Evolutionary conservation across 2,113 vertebrate genomes (phyloP), one percentile per base, ranked within the genome.

Genomic region (Microcebus jonahi): DNA sequence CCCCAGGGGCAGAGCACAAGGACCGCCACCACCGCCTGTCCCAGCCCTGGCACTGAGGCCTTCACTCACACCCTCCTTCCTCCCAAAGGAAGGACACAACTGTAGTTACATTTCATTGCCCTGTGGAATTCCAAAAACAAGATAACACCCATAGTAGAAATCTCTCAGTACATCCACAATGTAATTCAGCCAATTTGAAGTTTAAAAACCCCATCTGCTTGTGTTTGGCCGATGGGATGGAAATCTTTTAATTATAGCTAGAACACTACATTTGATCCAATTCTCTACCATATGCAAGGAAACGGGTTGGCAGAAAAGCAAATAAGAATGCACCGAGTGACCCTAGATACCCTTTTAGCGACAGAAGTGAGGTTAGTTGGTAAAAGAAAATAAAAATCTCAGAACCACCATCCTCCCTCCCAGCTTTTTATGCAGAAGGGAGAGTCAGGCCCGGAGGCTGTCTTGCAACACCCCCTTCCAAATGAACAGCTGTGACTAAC

Each of bases 131-230:
- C 9, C 88, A 55, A 71, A 91, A 85, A 67, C 50, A 59, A 1
- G 12, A 0, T 10, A 50, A 11, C 34, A 53, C n/a, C 75, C 14
- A 23, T 5, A 45, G 2, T 0, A 5, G 13, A 4, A 27, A 77
- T n/a, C 70, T 85, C 67, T 61, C 55, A 0, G 27, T 1, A 9
- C 50, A 42, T 11, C 67, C n/a, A 48, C 48, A 68, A 61, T 5
- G 21, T 9, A 88, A 18, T 34, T 57, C 8, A 63, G 70, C 39
- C 76, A n/a, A 8, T 0, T 48, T 11, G 65, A 36, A 34, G 93
- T 48, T 15, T 36, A 31, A 31, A 70, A 61, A 65, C 8, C 25
- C n/a, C 14, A 25, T 70, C 57, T 61, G 80, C 79, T 77, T 81
- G n/a, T 45, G 21, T 45, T 61, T 71, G 88, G 13, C 48, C 80